Evolutionary conservation across 2,113 vertebrate genomes (phyloP).

Genomic region (Phylloscopus trochilus): DNA sequence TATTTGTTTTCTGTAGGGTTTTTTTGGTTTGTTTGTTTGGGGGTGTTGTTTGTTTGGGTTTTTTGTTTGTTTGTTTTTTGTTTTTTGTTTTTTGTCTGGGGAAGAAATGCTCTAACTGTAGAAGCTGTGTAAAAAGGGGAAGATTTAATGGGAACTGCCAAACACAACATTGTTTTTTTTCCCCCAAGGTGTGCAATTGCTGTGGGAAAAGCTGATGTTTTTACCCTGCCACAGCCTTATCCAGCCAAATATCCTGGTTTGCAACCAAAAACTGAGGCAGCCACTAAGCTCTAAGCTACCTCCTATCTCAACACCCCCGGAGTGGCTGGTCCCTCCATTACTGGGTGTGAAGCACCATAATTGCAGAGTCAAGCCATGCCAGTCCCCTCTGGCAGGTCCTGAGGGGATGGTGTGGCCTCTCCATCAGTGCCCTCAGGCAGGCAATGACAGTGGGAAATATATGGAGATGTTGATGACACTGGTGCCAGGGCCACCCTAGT

Average conservation of each 20-base stretch:
- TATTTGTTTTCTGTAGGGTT: background rate
- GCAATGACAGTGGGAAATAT: background rate
- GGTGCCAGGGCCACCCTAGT: background rate
- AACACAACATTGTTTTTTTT: accelerated
- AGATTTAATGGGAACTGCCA: background rate
- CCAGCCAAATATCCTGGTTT: background rate
- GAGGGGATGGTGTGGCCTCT: background rate
- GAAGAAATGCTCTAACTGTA: background rate
- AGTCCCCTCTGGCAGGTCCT: accelerated
- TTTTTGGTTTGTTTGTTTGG: background rate
- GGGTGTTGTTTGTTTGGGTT: too few species aligned
- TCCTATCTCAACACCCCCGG: accelerated
- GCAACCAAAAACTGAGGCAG: background rate
- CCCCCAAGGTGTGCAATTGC: background rate
- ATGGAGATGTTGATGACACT: accelerated
- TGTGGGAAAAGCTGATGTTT: background rate
- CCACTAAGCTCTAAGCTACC: too few species aligned
- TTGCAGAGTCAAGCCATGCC: accelerated
- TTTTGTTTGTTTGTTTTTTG: background rate
- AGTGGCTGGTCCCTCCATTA: accelerated
- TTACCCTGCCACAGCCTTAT: background rate
- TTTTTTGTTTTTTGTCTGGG: background rate
- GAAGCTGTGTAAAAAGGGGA: background rate
- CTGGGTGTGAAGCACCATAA: background rate
- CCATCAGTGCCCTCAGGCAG: background rate